phyloP scores from a whole-genome alignment of 1,140 invertebrate species.

The Papilio glaucus region DNA sequence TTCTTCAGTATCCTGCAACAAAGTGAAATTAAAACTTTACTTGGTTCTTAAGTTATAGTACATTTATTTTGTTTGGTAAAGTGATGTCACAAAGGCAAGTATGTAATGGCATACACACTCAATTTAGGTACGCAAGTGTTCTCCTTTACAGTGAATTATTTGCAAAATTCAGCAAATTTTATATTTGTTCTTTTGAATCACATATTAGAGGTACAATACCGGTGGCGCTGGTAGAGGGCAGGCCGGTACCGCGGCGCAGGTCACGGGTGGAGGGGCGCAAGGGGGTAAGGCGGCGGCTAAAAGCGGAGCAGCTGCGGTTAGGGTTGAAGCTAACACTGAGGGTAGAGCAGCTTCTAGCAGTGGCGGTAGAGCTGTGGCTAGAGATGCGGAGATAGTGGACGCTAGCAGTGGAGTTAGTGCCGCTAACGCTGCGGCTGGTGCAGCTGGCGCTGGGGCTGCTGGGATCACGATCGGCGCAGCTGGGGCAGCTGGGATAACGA shows the following conservation, averaged over 20 bases:
- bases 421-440: slow-evolving; percentile 34
- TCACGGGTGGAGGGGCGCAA: slow-evolving; percentile 10
- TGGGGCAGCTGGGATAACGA: slow-evolving; percentile 20
- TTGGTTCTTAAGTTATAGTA: not conserved
- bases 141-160: not conserved
- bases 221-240: slow-evolving; percentile 5
- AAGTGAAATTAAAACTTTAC: slow-evolving; percentile 21
- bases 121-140: not conserved
- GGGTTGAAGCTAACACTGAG: slow-evolving; percentile 50
- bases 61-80: not conserved
- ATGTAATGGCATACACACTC: not conserved
- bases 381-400: slow-evolving; percentile 49
- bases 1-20: slow-evolving; percentile 34
- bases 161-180: not conserved
- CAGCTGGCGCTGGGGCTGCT: slow-evolving; percentile 23
- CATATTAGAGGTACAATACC: slow-evolving; percentile 27
- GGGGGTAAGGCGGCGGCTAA: slow-evolving; percentile 35
- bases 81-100: not conserved
- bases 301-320: slow-evolving; percentile 54
- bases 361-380: slow-evolving; percentile 53
- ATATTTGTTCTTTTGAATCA: not conserved
- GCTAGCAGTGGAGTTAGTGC: slow-evolving; percentile 47
- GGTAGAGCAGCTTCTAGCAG: slow-evolving; percentile 56
- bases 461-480: slow-evolving; percentile 32
- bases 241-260: slow-evolving; percentile 28